phyloP scores from a whole-genome alignment of 2,888 invertebrate species.

The Hemithea aestivaria region DNA sequence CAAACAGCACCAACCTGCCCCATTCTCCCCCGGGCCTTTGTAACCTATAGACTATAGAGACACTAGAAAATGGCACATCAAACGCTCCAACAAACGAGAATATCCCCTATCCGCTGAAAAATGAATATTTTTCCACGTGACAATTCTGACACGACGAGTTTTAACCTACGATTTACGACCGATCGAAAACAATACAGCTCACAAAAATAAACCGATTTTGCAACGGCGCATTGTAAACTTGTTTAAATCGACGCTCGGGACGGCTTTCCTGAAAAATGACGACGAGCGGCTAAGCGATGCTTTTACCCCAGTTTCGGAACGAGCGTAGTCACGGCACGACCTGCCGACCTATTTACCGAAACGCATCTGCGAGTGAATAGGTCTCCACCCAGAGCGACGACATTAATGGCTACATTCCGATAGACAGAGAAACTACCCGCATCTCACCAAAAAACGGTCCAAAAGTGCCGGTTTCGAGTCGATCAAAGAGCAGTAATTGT shows the following conservation, averaged over 20 bases:
- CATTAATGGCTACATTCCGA: slow-evolving; percentile 16
- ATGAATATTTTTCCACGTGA: slow-evolving; percentile 53
- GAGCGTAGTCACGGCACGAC: slow-evolving; percentile 57
- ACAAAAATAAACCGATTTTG: slow-evolving; percentile 32
- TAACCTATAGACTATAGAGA: slow-evolving; percentile 31
- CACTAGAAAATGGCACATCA: slow-evolving; percentile 50
- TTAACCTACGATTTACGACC: slow-evolving; percentile 26
- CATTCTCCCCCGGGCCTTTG: slow-evolving; percentile 40
- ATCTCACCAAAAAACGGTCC: slow-evolving; percentile 31
- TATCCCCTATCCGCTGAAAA: slow-evolving; percentile 52
- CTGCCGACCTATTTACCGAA: slow-evolving; percentile 55
- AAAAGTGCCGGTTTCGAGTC: slow-evolving; percentile 35
- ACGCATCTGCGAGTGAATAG: slow-evolving; percentile 57
- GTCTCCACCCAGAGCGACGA: slow-evolving; percentile 24
- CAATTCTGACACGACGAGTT: slow-evolving; percentile 39
- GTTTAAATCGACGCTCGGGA: slow-evolving; percentile 45
- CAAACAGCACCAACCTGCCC: slow-evolving; percentile 22
- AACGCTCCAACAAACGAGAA: slow-evolving; percentile 65
- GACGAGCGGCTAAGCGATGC: slow-evolving; percentile 46
- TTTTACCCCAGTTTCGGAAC: slow-evolving; percentile 61
- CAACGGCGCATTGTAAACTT: slow-evolving; percentile 43
- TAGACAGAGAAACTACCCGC: slow-evolving; percentile 29
- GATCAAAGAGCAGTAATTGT: slow-evolving; percentile 63
- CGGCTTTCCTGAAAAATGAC: slow-evolving; percentile 61
- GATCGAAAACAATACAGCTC: slow-evolving; percentile 20